These are phyloP conservation scores for Sminthurides bifidus DNA, from an alignment of 1,140 invertebrate species.

Conservation along the genomic window DNA sequence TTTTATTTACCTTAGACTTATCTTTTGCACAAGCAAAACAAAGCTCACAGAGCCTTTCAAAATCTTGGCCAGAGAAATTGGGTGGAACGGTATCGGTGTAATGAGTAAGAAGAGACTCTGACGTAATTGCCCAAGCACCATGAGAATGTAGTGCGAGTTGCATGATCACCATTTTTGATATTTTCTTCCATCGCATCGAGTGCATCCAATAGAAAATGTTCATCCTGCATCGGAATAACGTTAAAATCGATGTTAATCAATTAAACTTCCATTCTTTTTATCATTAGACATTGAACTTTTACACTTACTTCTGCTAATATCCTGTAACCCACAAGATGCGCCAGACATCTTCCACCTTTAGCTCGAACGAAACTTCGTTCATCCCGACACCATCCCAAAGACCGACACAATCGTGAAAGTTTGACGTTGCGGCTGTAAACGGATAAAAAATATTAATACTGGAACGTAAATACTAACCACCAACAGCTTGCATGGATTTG, in stretches of 20 bases:
- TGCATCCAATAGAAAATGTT: slow-evolving; percentile 3
- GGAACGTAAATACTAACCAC: background rate
- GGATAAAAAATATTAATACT: background rate
- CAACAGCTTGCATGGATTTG: background rate
- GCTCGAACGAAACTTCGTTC: background rate
- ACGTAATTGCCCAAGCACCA: slow-evolving; percentile 13
- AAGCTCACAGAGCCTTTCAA: background rate
- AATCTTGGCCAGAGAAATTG: background rate
- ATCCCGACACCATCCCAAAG: background rate
- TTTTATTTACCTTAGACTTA: slow-evolving; percentile 4
- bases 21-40: background rate
- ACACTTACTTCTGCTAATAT: background rate
- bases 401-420: background rate
- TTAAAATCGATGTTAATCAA: background rate
- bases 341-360: slow-evolving; percentile 4
- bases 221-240: background rate
- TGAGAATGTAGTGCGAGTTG: background rate
- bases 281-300: background rate
- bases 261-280: background rate
- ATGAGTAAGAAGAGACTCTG: background rate
- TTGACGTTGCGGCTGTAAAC: background rate
- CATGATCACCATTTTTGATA: background rate
- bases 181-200: slow-evolving; percentile 6
- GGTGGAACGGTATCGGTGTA: background rate
- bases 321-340: background rate